phyloP scores from a whole-genome alignment of 2,113 vertebrate species.

The Dasyornis broadbenti region DNA sequence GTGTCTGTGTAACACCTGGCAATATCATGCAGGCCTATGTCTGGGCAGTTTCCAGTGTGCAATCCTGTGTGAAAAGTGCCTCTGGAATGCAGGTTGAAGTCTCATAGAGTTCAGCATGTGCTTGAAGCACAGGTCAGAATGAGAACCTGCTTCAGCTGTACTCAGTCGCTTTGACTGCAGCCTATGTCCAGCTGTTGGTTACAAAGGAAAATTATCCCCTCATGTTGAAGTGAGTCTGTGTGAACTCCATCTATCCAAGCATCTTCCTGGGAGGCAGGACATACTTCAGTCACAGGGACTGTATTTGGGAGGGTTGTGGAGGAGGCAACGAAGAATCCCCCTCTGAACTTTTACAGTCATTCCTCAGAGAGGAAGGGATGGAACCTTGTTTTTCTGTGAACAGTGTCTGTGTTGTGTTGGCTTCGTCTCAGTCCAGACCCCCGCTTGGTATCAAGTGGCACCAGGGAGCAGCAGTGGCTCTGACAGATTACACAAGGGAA shows the following conservation, averaged over 20 bases:
- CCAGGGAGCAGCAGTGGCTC: background rate
- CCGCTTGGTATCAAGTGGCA: background rate
- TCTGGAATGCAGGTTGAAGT: background rate
- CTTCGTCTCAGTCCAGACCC: background rate
- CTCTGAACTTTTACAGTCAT: background rate
- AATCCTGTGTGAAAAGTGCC: background rate
- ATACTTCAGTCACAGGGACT: background rate
- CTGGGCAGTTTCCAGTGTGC: background rate
- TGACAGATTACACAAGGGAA: background rate
- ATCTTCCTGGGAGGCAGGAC: background rate
- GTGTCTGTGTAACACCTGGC: background rate
- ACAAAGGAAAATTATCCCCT: background rate
- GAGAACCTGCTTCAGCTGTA: background rate
- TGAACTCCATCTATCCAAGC: background rate
- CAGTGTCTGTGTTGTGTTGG: background rate
- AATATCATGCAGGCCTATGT: fast-evolving
- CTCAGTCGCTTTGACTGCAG: background rate
- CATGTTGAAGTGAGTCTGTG: background rate
- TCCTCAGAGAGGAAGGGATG: background rate
- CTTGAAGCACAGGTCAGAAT: background rate
- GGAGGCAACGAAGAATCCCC: background rate
- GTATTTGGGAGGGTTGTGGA: background rate
- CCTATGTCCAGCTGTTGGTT: background rate
- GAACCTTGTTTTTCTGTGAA: background rate
- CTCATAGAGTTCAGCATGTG: background rate